Conservation (phyloP, 2,888 invertebrate genomes). For the Mallateleia sp. region DNA sequence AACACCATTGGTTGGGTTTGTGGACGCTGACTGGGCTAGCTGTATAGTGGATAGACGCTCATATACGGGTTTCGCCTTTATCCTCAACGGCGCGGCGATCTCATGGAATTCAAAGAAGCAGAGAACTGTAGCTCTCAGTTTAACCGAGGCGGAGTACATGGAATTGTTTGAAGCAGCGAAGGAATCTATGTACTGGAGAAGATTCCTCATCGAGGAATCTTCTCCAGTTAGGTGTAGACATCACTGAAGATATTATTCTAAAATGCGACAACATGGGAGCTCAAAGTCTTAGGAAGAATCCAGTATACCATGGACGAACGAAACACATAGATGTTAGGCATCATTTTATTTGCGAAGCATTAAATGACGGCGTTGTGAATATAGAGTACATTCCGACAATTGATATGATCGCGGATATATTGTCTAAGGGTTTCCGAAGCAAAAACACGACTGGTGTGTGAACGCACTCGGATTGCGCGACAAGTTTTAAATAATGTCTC, state of each 20-base stretch:
- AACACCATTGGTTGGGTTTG: neutral
- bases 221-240: neutral
- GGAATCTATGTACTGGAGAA: conserved; percentile 41
- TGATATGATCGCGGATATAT: conserved; percentile 27
- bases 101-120: conserved; percentile 19
- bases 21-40: conserved; percentile 35
- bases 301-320: conserved; percentile 47
- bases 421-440: conserved; percentile 21
- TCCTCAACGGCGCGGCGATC: neutral
- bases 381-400: conserved; percentile 9
- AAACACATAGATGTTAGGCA: conserved; percentile 48
- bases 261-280: conserved; percentile 62
- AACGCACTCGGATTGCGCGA: neutral
- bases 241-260: conserved; percentile 6
- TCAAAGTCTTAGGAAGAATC: conserved; percentile 34
- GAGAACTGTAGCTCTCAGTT: conserved; percentile 20
- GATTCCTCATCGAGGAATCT: conserved; percentile 12
- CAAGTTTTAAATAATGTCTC: neutral
- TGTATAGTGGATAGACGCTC: neutral
- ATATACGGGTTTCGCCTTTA: conserved; percentile 13
- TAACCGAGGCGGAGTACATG: conserved; percentile 41
- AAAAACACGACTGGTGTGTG: neutral
- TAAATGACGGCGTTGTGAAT: conserved; percentile 18
- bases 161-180: conserved; percentile 55
- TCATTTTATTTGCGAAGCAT: conserved; percentile 30